Evolutionary conservation across 2,797 vertebrate genomes (phyloP).

Genomic region (Pristis pectinata): DNA sequence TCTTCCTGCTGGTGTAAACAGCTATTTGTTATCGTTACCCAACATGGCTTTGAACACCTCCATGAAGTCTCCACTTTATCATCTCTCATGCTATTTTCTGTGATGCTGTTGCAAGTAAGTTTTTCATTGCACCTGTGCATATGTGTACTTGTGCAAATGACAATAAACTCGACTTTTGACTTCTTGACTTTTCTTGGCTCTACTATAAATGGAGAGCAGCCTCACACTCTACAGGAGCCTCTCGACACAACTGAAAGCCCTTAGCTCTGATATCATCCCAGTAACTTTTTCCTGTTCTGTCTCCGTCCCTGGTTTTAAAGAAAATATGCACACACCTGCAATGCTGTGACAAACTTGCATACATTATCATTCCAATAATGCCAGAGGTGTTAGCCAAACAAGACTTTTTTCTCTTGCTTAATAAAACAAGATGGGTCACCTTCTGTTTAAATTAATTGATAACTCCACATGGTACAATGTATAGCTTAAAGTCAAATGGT

Average conservation of each 20-base stretch:
- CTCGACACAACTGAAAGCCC: not conserved
- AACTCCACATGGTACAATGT: not conserved
- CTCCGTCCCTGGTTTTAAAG: not conserved
- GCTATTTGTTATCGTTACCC: not conserved
- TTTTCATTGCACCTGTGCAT: too few species aligned
- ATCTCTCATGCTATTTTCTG: not conserved
- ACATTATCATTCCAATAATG: not conserved
- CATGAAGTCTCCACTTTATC: not conserved
- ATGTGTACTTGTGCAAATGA: too few species aligned
- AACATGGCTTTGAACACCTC: not conserved
- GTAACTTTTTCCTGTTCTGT: not conserved
- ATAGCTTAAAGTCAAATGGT: not conserved
- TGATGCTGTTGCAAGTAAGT: too few species aligned
- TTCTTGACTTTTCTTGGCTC: too few species aligned
- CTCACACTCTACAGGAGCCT: not conserved
- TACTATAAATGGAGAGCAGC: not conserved
- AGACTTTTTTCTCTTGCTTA: not conserved
- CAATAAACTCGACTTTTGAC: too few species aligned
- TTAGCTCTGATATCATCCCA: not conserved
- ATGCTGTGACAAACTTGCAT: not conserved
- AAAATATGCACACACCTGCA: not conserved
- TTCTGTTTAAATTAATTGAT: constrained; percentile 15
- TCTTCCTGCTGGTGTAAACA: not conserved
- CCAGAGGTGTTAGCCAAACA: not conserved
- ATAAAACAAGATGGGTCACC: not conserved